Evolutionary conservation across 1,140 invertebrate genomes (phyloP).

Genomic region (Drosophila rhopaloa): DNA sequence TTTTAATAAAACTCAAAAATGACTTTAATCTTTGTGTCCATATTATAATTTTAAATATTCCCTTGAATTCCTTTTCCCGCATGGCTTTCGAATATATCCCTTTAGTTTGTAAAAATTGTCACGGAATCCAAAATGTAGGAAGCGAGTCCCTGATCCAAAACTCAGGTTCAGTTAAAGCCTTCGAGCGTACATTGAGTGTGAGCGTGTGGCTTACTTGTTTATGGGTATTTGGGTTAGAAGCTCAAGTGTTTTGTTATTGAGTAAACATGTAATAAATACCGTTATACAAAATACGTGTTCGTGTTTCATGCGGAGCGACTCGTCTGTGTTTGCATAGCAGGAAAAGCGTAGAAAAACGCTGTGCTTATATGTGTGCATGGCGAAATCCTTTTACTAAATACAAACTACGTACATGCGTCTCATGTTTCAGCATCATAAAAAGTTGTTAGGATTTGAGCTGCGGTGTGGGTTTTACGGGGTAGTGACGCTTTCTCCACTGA

Average conservation of each 20-base stretch:
- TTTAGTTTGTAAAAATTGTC: not conserved
- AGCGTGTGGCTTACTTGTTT: constrained; percentile 64
- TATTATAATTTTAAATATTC: not conserved
- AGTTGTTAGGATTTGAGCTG: constrained; percentile 26
- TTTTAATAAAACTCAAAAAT: too few relatives aligned
- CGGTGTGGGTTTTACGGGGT: constrained; percentile 18
- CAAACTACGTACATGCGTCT: constrained; percentile 68
- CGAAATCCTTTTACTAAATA: constrained; percentile 74
- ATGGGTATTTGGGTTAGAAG: constrained; percentile 78
- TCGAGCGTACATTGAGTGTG: constrained; percentile 3
- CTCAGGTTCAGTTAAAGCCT: constrained; percentile 16
- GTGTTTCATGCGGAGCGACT: constrained; percentile 46
- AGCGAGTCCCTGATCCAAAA: constrained; percentile 13
- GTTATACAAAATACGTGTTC: constrained; percentile 70
- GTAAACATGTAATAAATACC: constrained; percentile 78
- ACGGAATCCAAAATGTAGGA: constrained; percentile 22
- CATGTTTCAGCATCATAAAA: constrained; percentile 70
- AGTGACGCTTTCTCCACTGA: constrained; percentile 6
- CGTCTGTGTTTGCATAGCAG: constrained; percentile 57
- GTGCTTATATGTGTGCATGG: constrained; percentile 20
- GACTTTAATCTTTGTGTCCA: not conserved
- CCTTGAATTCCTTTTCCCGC: not conserved
- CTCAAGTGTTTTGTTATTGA: constrained; percentile 77
- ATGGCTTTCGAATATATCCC: constrained; percentile 5
- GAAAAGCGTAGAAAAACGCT: constrained; percentile 27